Percentiles rank a stretch among this genome's conserved stretches.
Evolutionary conservation across 2,797 vertebrate genomes (phyloP).

Genomic region (Pipistrellus kuhlii): DNA sequence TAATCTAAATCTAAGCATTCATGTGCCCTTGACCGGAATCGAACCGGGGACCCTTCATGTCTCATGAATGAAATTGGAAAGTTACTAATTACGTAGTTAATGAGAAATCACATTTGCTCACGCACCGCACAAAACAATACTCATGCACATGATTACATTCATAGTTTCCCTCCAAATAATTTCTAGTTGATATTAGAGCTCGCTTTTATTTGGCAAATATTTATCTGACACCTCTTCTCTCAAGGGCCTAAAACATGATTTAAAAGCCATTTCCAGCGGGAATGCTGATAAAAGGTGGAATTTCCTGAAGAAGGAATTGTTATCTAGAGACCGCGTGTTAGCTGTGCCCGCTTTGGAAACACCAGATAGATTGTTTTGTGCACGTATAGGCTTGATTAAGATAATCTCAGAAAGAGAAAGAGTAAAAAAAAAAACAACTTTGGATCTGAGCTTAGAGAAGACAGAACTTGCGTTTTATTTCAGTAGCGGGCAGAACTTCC

Average conservation of each 20-base stretch:
- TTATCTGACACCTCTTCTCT: neutral
- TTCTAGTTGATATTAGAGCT: neutral
- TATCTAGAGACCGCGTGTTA: neutral
- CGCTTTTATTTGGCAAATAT: neutral
- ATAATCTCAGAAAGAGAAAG: neutral
- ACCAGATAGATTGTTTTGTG: neutral
- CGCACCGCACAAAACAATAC: neutral
- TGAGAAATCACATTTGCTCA: neutral
- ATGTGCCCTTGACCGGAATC: no score
- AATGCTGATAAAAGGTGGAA: neutral
- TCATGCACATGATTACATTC: neutral
- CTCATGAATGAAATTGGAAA: neutral
- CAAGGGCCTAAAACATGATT: neutral
- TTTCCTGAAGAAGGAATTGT: neutral
- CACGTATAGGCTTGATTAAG: neutral
- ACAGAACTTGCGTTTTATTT: neutral
- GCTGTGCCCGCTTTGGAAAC: neutral
- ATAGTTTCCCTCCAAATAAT: neutral
- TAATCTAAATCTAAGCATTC: no score
- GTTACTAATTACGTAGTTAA: neutral
- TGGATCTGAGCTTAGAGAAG: neutral
- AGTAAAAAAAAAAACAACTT: no score
- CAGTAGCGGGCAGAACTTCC: neutral
- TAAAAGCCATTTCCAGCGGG: neutral
- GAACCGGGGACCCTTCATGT: no score